Base-by-base conservation (phyloP, 2,888 invertebrate species). In the Hedychridium roseum region DNA sequence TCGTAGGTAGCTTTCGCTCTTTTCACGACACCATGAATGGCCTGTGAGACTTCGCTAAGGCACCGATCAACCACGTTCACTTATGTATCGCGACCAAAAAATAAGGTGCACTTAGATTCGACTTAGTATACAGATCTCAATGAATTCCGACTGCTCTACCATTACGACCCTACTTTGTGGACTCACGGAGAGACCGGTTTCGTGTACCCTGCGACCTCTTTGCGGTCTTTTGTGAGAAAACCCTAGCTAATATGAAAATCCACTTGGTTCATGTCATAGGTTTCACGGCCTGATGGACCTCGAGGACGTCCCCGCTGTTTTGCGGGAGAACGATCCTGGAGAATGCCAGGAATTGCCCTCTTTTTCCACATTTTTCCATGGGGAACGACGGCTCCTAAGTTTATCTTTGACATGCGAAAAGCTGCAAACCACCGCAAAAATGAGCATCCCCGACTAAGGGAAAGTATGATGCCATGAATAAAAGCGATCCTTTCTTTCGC, bases 211-310 rank as follows among this genome's bases (percentile, higher is more conserved):
- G 5, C 21, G 3, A 2, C 44, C 58, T 53, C 60, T 66, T 53
- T 56, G 56, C 51, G 60, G 50, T 35, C 66, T 57, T 63, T 65
- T 63, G 64, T 66, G 44, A 60, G 56, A 46, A 62, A 51, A 57
- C 37, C 48, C 44, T 50, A 43, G 54, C 30, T 40, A 35, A 39
- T 35, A 52, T 38, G 60, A 64, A 66, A 69, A 69, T 71, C 66
- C 63, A 63, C 66, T 72, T 64, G 64, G 71, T 65, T 58, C 70
- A 60, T 71, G 73, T 70, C 70, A 71, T 69, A 62, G 65, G 54
- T 59, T 71, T 73, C 54, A 67, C 68, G 64, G 58, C 57, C 50
- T 58, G 60, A 41, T 54, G 64, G 53, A 47, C 61, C 61, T 57
- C 56, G 54, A 49, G 54, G 55, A 48, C 57, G 55, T 54, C 50